These are phyloP conservation scores for Pristionchus entomophagus DNA, from an alignment of 2,888 invertebrate genomes.

Conservation along the genomic window DNA sequence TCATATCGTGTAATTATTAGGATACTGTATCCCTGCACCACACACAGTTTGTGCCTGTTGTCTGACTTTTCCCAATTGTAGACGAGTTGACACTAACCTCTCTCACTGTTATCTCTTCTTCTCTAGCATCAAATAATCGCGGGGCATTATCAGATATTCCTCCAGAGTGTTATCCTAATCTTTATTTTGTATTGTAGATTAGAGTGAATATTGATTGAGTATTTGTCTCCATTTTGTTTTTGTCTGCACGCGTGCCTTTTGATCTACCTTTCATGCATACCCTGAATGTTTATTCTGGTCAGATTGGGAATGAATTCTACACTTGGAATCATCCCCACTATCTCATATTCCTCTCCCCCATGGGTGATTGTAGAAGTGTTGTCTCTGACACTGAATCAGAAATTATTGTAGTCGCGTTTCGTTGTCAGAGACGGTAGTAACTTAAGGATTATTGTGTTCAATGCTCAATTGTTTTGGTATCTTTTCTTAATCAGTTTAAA, in stretches of 20 bases:
- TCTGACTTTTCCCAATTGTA: constrained; percentile 3
- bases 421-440: background rate
- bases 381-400: background rate
- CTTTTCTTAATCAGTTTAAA: background rate
- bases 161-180: background rate
- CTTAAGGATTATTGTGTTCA: background rate
- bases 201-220: constrained; percentile 34
- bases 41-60: background rate
- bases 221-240: background rate
- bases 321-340: background rate
- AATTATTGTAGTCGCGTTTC: background rate
- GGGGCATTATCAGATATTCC: background rate
- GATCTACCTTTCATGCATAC: background rate
- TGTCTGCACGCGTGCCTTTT: background rate
- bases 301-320: background rate
- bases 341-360: constrained; percentile 31
- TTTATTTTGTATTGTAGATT: constrained; percentile 35
- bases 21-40: constrained; percentile 3
- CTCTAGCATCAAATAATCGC: background rate
- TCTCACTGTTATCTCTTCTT: background rate
- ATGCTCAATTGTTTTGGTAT: constrained; percentile 26
- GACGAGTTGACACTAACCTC: constrained; percentile 17
- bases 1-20: constrained; percentile 13
- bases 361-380: background rate
- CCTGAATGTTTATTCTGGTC: constrained; percentile 35